These are phyloP conservation scores for Phenacoccus solenopsis DNA, from an alignment of 1,140 invertebrate species.

Conservation along the genomic window DNA sequence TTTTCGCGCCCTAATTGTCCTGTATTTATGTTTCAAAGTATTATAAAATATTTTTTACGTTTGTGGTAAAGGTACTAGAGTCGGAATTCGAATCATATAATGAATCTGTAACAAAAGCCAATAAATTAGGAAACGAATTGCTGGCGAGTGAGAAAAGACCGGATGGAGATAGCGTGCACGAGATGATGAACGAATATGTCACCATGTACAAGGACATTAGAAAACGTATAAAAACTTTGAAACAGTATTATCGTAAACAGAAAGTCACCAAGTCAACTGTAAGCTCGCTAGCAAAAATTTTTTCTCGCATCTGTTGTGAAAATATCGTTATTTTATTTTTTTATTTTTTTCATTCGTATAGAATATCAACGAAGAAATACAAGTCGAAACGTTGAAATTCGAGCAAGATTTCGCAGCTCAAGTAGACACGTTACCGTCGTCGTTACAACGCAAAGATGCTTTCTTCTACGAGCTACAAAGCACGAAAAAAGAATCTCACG, in stretches of 20 bases:
- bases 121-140: conserved; percentile 43
- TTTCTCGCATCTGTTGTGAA: not conserved
- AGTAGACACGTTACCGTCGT: conserved; percentile 56
- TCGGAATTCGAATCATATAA: conserved; percentile 41
- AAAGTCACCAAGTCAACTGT: not conserved
- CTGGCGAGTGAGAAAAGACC: conserved; percentile 38
- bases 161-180: conserved; percentile 42
- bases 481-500: conserved; percentile 48
- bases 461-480: conserved; percentile 56
- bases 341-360: conserved; percentile 28
- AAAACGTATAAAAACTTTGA: conserved; percentile 38
- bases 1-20: not conserved
- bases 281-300: not conserved
- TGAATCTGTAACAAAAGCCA: conserved; percentile 39
- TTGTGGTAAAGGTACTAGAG: conserved; percentile 38
- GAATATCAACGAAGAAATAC: conserved; percentile 42
- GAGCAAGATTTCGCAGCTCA: conserved; percentile 61
- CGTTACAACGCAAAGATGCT: conserved; percentile 62
- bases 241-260: conserved; percentile 26
- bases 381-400: conserved; percentile 60
- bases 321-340: not conserved
- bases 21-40: not conserved
- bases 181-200: conserved; percentile 54
- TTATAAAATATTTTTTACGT: not conserved
- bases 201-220: conserved; percentile 48